phyloP scores from a whole-genome alignment of 2,113 vertebrate species.

The Dissostichus mawsoni region DNA sequence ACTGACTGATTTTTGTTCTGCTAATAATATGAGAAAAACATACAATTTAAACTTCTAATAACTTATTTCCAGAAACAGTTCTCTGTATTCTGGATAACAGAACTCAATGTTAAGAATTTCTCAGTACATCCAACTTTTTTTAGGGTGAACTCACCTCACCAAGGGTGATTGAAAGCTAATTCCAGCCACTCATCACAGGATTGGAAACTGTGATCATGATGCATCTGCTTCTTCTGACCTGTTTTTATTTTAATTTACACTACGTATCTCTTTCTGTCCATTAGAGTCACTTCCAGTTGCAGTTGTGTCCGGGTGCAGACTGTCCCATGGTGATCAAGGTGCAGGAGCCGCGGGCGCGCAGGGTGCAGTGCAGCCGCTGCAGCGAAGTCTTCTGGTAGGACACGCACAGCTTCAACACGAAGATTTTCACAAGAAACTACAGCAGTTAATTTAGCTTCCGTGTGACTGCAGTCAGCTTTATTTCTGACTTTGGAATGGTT shows the following conservation, averaged over 20 bases:
- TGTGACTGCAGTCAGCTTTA: not conserved
- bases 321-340: conserved; percentile 99
- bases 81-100: too few species aligned
- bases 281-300: conserved; percentile 98
- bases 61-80: too few species aligned
- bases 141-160: too few species aligned
- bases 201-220: too few species aligned
- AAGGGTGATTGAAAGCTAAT: too few species aligned
- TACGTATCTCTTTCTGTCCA: not conserved
- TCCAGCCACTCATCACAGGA: too few species aligned
- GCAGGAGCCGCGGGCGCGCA: conserved; percentile 95
- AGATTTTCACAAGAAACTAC: not conserved
- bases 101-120: too few species aligned
- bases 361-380: conserved; percentile 98
- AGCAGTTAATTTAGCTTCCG: not conserved
- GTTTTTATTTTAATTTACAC: not conserved
- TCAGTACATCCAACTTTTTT: too few species aligned
- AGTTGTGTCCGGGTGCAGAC: conserved; percentile 98
- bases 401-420: not conserved
- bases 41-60: too few species aligned
- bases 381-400: conserved; percentile 98
- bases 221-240: not conserved
- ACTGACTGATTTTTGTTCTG: not conserved
- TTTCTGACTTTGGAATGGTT: not conserved
- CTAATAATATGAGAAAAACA: too few species aligned